These are phyloP conservation scores for Sitta carolinensis DNA, from an alignment of 2,797 vertebrate genomes.

Conservation along the genomic window DNA sequence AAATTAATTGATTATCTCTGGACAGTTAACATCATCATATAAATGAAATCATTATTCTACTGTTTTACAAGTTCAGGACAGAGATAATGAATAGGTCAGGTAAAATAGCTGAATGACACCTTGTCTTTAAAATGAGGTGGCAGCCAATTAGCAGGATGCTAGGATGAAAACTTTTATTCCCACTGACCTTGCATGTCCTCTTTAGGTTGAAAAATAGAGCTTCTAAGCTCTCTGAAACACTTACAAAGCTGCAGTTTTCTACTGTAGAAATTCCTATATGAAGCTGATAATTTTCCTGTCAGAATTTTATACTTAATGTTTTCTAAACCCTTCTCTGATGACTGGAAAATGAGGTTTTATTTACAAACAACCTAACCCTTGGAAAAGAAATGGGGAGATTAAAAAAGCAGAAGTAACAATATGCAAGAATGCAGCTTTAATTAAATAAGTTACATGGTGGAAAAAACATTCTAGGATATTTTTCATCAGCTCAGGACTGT, in stretches of 20 bases:
- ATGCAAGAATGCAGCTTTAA: background rate
- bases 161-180: background rate
- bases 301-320: background rate
- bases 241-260: background rate
- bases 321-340: background rate
- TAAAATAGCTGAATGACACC: background rate
- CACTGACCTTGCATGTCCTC: background rate
- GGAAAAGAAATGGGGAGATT: background rate
- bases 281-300: background rate
- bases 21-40: background rate
- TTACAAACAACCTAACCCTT: background rate
- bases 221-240: background rate
- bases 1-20: background rate
- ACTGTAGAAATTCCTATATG: background rate
- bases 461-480: background rate
- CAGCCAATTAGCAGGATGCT: background rate
- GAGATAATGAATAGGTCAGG: background rate
- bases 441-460: background rate
- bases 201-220: background rate
- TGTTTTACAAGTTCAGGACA: background rate
- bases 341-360: background rate
- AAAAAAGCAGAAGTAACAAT: background rate
- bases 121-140: background rate
- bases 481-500: background rate
- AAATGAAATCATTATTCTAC: background rate